phyloP scores from a whole-genome alignment of 2,888 invertebrate species.

The Blastobasis adustella region DNA sequence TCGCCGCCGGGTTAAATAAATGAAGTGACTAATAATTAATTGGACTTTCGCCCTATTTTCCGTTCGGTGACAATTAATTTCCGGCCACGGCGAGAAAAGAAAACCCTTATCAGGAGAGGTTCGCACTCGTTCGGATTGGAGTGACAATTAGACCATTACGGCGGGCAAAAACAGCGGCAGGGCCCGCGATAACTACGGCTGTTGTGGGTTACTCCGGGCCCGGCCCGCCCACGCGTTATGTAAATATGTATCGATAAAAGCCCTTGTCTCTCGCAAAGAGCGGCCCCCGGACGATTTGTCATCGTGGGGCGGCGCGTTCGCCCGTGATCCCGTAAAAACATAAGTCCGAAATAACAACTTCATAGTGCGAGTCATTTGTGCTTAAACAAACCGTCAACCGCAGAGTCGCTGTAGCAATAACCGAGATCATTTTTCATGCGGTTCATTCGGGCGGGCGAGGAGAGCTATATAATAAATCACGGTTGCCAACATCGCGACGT shows the following conservation, averaged over 20 bases:
- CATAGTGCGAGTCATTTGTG: constrained; percentile 71
- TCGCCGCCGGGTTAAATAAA: constrained; percentile 66
- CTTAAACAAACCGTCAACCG: constrained; percentile 73
- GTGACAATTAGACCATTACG: constrained; percentile 49
- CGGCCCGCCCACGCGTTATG: not conserved
- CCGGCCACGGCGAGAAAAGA: constrained; percentile 62
- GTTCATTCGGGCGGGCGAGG: constrained; percentile 70
- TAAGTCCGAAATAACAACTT: constrained; percentile 56
- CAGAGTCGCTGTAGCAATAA: constrained; percentile 70
- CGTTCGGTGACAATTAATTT: constrained; percentile 74
- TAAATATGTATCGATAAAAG: constrained; percentile 5
- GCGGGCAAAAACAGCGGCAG: constrained; percentile 15
- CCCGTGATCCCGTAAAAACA: constrained; percentile 49
- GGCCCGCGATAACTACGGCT: too few relatives aligned
- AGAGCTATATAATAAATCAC: constrained; percentile 73
- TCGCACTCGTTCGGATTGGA: constrained; percentile 54
- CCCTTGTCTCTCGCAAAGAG: constrained; percentile 1
- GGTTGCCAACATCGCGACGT: constrained; percentile 67
- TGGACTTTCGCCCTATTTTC: constrained; percentile 74
- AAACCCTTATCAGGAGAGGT: constrained; percentile 67
- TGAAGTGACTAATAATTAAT: constrained; percentile 75
- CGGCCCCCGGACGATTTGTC: constrained; percentile 42
- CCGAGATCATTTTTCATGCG: constrained; percentile 72
- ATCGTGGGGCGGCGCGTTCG: constrained; percentile 22
- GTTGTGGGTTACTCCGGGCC: too few relatives aligned